phyloP scores from a whole-genome alignment of 2,113 vertebrate species.

The Coptodon bakossiorum region DNA sequence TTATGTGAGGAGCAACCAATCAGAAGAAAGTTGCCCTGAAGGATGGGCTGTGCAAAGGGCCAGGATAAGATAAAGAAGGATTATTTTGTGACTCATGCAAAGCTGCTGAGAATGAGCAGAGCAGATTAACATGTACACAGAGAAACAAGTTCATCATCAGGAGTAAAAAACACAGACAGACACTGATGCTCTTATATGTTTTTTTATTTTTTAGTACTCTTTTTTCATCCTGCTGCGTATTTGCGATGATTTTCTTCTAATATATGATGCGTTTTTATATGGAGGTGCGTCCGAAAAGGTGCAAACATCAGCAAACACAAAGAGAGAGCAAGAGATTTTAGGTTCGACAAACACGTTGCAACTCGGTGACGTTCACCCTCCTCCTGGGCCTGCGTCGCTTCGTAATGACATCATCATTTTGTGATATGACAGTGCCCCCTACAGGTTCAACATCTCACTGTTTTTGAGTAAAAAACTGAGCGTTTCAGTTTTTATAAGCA shows the following conservation, averaged over 20 bases:
- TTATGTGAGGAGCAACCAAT: not conserved
- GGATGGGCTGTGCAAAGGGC: rapidly evolving
- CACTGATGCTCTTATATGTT: not conserved
- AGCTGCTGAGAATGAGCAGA: not conserved
- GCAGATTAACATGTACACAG: not conserved
- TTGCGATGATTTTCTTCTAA: slow-evolving; percentile 47
- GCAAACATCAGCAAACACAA: slow-evolving; percentile 66
- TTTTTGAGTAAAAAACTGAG: not conserved
- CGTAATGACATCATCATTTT: slow-evolving; percentile 23
- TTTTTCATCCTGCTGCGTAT: slow-evolving; percentile 58
- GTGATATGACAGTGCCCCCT: not conserved
- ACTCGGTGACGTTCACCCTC: not conserved
- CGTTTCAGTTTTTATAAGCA: not conserved
- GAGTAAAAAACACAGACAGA: not conserved
- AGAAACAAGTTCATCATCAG: not conserved
- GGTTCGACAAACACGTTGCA: not conserved
- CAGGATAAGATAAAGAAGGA: not conserved
- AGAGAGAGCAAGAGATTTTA: not conserved
- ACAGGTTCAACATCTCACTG: not conserved
- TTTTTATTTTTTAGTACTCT: slow-evolving; percentile 42
- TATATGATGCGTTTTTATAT: slow-evolving; percentile 54
- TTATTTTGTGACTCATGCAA: not conserved
- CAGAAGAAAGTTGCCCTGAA: not conserved
- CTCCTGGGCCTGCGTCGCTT: not conserved
- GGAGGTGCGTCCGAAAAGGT: slow-evolving; percentile 55